Conservation (phyloP, 2,797 vertebrate genomes). For the Hydrocynus forskahlii region DNA sequence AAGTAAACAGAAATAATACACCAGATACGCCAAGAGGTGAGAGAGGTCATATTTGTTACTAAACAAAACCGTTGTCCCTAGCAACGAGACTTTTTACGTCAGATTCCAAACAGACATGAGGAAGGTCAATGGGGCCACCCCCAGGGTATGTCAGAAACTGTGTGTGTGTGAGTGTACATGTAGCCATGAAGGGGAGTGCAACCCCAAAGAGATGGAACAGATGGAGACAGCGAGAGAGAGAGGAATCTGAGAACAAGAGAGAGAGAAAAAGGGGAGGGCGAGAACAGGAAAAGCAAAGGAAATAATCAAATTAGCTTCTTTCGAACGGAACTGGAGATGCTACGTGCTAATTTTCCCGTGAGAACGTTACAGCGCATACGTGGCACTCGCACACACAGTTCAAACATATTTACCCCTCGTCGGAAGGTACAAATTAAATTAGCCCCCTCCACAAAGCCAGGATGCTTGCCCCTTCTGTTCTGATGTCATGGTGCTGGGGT, state of each 20-base stretch:
- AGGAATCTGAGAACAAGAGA: conserved; percentile 42
- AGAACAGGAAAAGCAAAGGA: conserved; percentile 77
- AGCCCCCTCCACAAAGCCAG: conserved; percentile 93
- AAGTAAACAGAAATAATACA: conserved; percentile 77
- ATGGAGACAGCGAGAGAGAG: conserved; percentile 57
- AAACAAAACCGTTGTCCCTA: conserved; percentile 86
- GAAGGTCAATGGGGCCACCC: conserved; percentile 89
- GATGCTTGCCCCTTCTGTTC: conserved; percentile 99
- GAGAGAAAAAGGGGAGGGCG: conserved; percentile 71
- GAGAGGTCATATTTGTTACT: conserved; percentile 84
- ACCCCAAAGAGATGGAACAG: conserved; percentile 61
- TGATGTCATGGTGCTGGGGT: conserved; percentile 99
- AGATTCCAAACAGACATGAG: conserved; percentile 90
- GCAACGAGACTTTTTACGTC: conserved; percentile 91
- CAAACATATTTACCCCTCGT: conserved; percentile 99
- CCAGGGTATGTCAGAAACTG: conserved; percentile 78
- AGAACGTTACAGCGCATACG: conserved; percentile 88
- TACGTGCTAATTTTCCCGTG: conserved; percentile 91
- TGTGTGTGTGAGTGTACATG: conserved; percentile 48
- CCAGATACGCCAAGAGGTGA: conserved; percentile 71
- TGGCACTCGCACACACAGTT: conserved; percentile 87
- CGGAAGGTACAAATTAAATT: conserved; percentile 99
- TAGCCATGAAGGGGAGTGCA: conserved; percentile 62
- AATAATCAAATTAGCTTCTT: conserved; percentile 92
- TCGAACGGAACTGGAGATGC: conserved; percentile 86